Percentiles rank a stretch among this genome's conserved stretches.
Evolutionary conservation across 2,797 vertebrate species (phyloP).

Genomic region (Etheostoma nigrum): DNA sequence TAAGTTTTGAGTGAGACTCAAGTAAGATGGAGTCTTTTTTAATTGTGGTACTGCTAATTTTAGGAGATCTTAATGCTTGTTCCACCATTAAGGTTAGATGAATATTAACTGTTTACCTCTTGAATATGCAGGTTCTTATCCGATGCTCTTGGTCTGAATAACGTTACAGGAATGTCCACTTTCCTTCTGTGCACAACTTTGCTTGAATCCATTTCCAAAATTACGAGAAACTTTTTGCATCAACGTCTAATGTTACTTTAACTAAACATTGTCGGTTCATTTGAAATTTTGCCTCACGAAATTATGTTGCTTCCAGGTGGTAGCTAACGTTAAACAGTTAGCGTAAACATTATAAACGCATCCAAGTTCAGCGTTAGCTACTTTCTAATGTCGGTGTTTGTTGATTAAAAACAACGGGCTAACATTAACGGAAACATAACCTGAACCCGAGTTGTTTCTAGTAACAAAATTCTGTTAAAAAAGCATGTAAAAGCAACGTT

Average conservation of each 20-base stretch:
- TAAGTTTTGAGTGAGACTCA: too few relatives aligned
- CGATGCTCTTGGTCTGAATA: constrained; percentile 36
- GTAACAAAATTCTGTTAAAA: neutral
- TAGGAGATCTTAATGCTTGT: too few relatives aligned
- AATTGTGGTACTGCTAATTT: too few relatives aligned
- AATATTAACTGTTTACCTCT: constrained; percentile 58
- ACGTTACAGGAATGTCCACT: constrained; percentile 35
- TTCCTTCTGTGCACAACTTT: constrained; percentile 59
- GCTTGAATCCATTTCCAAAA: constrained; percentile 60
- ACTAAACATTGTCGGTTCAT: constrained; percentile 32
- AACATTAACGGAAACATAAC: neutral
- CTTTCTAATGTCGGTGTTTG: neutral
- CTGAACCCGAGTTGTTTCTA: accelerated
- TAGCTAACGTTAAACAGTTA: neutral
- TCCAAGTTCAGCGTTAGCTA: neutral
- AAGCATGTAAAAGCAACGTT: too few relatives aligned
- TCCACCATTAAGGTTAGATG: too few relatives aligned
- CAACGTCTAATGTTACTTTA: neutral
- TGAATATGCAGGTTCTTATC: constrained; percentile 26
- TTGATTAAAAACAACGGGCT: neutral
- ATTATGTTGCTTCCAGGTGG: too few relatives aligned
- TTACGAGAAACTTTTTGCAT: constrained; percentile 2
- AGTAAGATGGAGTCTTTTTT: too few relatives aligned
- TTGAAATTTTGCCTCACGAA: neutral
- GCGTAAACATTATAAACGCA: neutral